These are phyloP conservation scores for Hypsibius dujardini DNA, from an alignment of 1,140 invertebrate genomes.

Conservation along the genomic window DNA sequence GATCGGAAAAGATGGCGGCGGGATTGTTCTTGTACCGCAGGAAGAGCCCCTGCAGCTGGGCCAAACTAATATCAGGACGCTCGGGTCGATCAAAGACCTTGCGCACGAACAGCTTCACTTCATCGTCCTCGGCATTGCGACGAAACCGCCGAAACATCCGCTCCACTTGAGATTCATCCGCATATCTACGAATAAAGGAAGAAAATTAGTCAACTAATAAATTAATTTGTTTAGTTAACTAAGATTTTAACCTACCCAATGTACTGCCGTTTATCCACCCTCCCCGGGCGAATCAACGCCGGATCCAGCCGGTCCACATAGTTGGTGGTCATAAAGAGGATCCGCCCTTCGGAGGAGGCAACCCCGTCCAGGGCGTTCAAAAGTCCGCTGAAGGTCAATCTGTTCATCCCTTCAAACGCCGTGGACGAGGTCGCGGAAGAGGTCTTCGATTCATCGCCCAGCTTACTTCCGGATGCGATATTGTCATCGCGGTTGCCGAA, in stretches of 20 bases:
- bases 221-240: too few relatives aligned
- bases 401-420: constrained; percentile 35
- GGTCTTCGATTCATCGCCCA: not conserved
- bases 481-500: constrained; percentile 34
- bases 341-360: constrained; percentile 37
- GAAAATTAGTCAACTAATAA: too few relatives aligned
- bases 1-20: not conserved
- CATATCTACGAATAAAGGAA: constrained; percentile 24
- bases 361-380: constrained; percentile 42
- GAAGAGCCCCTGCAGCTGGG: constrained; percentile 35
- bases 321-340: constrained; percentile 43
- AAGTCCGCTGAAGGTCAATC: constrained; percentile 38
- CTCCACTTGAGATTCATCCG: constrained; percentile 30
- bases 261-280: constrained; percentile 36
- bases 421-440: constrained; percentile 17
- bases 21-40: constrained; percentile 30
- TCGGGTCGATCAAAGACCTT: constrained; percentile 22
- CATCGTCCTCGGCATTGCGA: constrained; percentile 27
- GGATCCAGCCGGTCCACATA: constrained; percentile 38
- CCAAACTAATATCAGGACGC: constrained; percentile 29
- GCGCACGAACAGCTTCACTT: constrained; percentile 27
- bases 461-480: constrained; percentile 27
- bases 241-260: constrained; percentile 26
- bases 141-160: constrained; percentile 35
- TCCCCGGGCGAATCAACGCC: constrained; percentile 38